Evolutionary conservation across 2,113 vertebrate genomes (phyloP).

Genomic region (Lampris incognitus): DNA sequence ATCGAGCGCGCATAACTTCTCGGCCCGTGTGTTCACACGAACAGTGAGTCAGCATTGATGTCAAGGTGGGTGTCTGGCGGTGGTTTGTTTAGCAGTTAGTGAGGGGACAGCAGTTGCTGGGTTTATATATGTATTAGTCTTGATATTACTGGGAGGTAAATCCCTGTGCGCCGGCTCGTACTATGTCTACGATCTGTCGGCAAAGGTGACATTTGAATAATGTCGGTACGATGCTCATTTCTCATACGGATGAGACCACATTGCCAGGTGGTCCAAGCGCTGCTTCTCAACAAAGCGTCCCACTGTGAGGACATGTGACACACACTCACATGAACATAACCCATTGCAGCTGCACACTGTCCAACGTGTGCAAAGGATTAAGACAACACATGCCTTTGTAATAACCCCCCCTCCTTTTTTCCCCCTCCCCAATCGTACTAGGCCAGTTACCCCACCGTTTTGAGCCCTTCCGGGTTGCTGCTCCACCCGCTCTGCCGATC

Average conservation of each 20-base stretch:
- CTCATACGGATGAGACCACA: constrained; percentile 50
- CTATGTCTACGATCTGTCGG: constrained; percentile 30
- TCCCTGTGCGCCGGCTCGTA: constrained; percentile 46
- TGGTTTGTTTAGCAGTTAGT: constrained; percentile 52
- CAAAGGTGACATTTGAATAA: constrained; percentile 66
- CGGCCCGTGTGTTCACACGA: constrained; percentile 15
- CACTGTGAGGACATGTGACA: neutral
- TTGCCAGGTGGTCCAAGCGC: constrained; percentile 61
- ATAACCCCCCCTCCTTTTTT: too few relatives aligned
- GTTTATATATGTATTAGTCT: constrained; percentile 22
- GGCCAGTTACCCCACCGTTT: too few relatives aligned
- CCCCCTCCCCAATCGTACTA: too few relatives aligned
- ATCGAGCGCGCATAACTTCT: neutral
- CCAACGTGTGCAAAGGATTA: neutral
- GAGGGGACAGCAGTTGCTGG: constrained; percentile 45
- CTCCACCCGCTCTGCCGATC: too few relatives aligned
- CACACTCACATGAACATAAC: neutral
- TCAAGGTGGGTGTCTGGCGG: constrained; percentile 15
- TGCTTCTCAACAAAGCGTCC: too few relatives aligned
- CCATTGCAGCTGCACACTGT: neutral
- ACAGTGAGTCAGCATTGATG: constrained; percentile 68
- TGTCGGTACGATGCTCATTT: constrained; percentile 45
- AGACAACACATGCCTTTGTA: too few relatives aligned
- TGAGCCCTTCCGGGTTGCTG: too few relatives aligned
- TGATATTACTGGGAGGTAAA: constrained; percentile 73